Evolutionary conservation across 1,140 invertebrate species (phyloP), one percentile per base, ranked within the genome.

Genomic region (Triops longicaudatus): DNA sequence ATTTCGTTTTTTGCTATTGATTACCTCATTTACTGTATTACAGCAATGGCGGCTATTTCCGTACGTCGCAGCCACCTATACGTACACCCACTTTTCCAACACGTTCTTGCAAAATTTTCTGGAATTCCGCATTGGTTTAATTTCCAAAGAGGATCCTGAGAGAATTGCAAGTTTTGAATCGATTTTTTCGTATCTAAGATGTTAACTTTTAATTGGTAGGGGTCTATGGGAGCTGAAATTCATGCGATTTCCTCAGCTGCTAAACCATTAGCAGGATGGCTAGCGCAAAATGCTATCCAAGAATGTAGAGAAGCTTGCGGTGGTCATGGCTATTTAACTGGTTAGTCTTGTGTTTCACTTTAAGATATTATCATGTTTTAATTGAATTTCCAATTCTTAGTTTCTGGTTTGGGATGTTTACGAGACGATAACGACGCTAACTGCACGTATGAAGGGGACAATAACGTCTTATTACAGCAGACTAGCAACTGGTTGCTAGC

Each of bases 371-470:
- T 44, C 17, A n/a, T 63, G 17, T 63, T 63, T 22, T 14, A 63
- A 22, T 63, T 63, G 14, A 6, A 6, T 17, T 63, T 63, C 5
- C 50, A 7, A 7, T 4, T 7, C 31, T 77, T 83, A 88, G 91
- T 89, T 22, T 87, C 92, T 78, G 88, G 93, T 80, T 85, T 97
- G 71, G 92, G 92, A n/a, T 90, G 92, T 78, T 84, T 97, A 72
- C 88, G 94, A 76, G 90, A 91, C 84, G 92, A 96, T 83, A 91
- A 97, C 84, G 96, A 98, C 86, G 92, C 94, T 0, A 94, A 93
- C 80, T 92, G 91, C 80, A 98, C 96, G 0, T 98, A 97, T 81
- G 96, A 98, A 86, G 97, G 96, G 6, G 96, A 98, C 84, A 97
- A 97, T 85, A 96, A 96, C 84, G 94, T 98, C 50, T 86, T 98